Conservation (phyloP, 2,888 invertebrate species). For the Epinotia bilunana region DNA sequence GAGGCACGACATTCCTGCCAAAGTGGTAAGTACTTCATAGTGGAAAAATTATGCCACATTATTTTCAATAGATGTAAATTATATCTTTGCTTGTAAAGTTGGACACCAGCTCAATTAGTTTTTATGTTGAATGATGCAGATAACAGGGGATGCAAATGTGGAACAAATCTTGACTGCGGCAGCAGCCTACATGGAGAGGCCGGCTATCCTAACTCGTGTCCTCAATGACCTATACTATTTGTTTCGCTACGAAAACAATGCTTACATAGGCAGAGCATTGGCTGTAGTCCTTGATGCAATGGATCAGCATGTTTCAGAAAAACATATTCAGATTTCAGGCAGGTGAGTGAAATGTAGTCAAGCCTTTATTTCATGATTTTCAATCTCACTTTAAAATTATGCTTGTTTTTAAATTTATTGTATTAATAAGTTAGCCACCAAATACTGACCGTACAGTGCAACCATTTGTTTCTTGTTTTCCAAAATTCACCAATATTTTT, state of each 20-base stretch:
- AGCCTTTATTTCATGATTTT: background rate
- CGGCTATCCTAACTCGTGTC: conserved; percentile 91
- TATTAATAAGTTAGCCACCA: too few species aligned
- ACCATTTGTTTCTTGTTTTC: too few species aligned
- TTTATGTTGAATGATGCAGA: conserved; percentile 75
- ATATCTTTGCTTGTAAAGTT: background rate
- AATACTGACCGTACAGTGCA: too few species aligned
- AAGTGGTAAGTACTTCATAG: conserved; percentile 85
- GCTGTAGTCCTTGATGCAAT: conserved; percentile 94
- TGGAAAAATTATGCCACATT: background rate
- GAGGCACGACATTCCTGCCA: conserved; percentile 95
- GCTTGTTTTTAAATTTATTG: background rate
- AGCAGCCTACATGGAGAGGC: conserved; percentile 92
- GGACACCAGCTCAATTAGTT: background rate
- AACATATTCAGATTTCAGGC: conserved; percentile 96
- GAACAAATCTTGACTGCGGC: conserved; percentile 95
- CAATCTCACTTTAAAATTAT: background rate
- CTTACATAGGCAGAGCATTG: conserved; percentile 89
- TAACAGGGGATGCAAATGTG: conserved; percentile 96
- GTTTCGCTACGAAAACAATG: conserved; percentile 92
- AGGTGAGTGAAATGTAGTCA: conserved; percentile 81
- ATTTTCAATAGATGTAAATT: background rate
- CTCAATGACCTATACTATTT: conserved; percentile 96
- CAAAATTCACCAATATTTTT: too few species aligned
- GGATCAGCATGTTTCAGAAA: conserved; percentile 93